Conservation (phyloP, 2,113 vertebrate genomes). For the Brachirus orientalis region DNA sequence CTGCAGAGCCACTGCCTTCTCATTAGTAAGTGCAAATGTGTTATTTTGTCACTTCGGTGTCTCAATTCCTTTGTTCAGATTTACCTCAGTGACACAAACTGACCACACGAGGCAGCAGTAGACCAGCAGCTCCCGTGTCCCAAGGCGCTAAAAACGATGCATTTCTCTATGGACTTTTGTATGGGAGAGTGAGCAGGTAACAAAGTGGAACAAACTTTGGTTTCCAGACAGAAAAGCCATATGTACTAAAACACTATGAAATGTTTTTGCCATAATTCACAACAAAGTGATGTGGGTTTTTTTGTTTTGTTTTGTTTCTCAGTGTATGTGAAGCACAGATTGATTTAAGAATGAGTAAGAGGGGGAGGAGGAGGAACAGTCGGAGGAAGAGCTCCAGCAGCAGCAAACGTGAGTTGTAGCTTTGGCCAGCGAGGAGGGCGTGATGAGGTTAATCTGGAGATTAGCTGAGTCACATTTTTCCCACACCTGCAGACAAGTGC, state of each 20-base stretch:
- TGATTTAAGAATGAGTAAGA: conserved; percentile 81
- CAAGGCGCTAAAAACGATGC: background rate
- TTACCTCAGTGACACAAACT: no score
- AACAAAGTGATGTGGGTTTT: no score
- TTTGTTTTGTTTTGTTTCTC: background rate
- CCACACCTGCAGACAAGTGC: background rate
- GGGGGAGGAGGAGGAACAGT: conserved; percentile 86
- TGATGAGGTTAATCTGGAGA: conserved; percentile 59
- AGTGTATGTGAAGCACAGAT: conserved; percentile 18
- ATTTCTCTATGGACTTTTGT: no score
- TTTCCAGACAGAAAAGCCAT: background rate
- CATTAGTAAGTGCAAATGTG: no score
- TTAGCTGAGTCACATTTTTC: conserved; percentile 66
- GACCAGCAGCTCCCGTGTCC: no score
- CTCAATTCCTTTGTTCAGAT: no score
- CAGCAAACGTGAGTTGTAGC: conserved; percentile 83
- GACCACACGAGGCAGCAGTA: no score
- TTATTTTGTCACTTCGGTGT: no score
- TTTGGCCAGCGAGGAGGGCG: background rate
- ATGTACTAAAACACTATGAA: background rate
- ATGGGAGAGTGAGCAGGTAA: no score
- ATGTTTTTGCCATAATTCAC: background rate
- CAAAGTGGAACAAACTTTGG: no score
- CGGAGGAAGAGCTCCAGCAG: conserved; percentile 85
- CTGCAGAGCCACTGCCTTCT: no score